phyloP scores from a whole-genome alignment of 2,888 invertebrate species.

The Campaea margaritaria region DNA sequence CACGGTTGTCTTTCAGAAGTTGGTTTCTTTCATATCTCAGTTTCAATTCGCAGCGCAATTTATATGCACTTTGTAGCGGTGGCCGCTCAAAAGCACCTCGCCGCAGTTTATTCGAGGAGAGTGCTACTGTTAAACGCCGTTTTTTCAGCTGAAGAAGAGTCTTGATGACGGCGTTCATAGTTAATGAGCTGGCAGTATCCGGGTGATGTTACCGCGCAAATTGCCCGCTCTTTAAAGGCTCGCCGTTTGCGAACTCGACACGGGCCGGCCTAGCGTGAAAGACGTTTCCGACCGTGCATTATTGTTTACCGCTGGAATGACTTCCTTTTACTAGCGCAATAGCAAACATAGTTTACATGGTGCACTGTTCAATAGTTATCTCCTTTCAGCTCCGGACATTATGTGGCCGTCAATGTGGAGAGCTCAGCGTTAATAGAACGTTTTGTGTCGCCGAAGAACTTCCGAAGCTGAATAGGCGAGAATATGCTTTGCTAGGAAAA shows the following conservation, averaged over 20 bases:
- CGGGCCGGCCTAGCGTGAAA: slow-evolving; percentile 71
- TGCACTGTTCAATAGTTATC: slow-evolving; percentile 58
- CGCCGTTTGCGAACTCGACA: slow-evolving; percentile 72
- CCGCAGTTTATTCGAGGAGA: slow-evolving; percentile 71
- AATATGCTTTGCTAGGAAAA: slow-evolving; percentile 16
- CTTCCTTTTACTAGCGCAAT: slow-evolving; percentile 70
- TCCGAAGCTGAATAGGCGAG: slow-evolving; percentile 42
- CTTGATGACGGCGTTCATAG: slow-evolving; percentile 84
- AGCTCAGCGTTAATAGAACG: slow-evolving; percentile 54
- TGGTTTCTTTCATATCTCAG: slow-evolving; percentile 76
- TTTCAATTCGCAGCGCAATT: slow-evolving; percentile 80
- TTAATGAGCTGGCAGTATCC: slow-evolving; percentile 83
- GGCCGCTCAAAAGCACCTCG: slow-evolving; percentile 74
- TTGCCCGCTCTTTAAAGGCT: slow-evolving; percentile 75
- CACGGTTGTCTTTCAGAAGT: slow-evolving; percentile 74
- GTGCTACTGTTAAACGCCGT: slow-evolving; percentile 77
- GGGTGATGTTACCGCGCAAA: slow-evolving; percentile 76
- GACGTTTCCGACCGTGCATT: slow-evolving; percentile 75
- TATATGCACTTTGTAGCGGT: slow-evolving; percentile 83
- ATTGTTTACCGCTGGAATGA: slow-evolving; percentile 80
- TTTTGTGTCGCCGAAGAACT: slow-evolving; percentile 53
- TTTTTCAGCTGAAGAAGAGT: slow-evolving; percentile 80
- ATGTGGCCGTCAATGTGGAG: slow-evolving; percentile 55
- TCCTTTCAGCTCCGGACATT: slow-evolving; percentile 52
- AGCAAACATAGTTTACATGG: slow-evolving; percentile 54